Evolutionary conservation across 2,797 vertebrate species (phyloP).

Genomic region (Glyptemys insculpta): DNA sequence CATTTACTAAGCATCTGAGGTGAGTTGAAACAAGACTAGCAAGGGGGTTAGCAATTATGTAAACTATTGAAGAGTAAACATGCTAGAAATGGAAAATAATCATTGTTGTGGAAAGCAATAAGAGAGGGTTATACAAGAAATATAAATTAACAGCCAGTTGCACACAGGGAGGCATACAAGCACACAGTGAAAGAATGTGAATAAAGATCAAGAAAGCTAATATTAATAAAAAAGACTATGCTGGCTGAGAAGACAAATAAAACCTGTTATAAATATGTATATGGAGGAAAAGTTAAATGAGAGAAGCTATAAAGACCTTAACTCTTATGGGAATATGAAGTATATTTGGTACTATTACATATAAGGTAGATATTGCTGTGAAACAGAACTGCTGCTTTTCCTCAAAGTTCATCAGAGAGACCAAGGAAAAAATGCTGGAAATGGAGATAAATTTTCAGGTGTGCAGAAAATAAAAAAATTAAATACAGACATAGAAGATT

Average conservation of each 20-base stretch:
- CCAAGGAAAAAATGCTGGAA: fast-evolving
- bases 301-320: background rate
- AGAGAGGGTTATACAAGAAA: background rate
- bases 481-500: background rate
- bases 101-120: background rate
- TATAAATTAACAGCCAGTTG: background rate
- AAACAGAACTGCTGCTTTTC: background rate
- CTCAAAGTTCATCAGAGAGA: fast-evolving
- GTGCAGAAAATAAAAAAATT: background rate
- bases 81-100: background rate
- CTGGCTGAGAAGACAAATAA: background rate
- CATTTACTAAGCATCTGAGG: background rate
- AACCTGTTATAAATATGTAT: background rate
- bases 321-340: background rate
- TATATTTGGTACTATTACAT: background rate
- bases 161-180: background rate
- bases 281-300: background rate
- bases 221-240: background rate
- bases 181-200: background rate
- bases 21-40: background rate
- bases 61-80: background rate
- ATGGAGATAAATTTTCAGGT: background rate
- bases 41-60: background rate
- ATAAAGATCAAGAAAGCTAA: background rate
- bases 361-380: background rate